phyloP scores from a whole-genome alignment of 2,113 vertebrate genomes.

The Nesogale talazaci region DNA sequence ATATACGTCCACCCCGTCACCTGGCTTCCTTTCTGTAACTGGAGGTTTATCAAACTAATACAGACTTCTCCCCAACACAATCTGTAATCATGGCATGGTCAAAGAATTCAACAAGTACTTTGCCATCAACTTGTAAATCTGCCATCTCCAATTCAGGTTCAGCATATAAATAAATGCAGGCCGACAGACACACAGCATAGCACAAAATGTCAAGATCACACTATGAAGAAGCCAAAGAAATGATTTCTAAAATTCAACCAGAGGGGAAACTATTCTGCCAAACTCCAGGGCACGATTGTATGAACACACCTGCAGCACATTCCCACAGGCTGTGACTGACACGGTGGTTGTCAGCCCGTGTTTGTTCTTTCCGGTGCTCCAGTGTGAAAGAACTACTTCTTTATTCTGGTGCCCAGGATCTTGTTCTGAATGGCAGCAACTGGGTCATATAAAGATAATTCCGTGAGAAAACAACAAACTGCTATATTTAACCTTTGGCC shows the following conservation, averaged over 20 bases:
- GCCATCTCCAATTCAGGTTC: conserved; percentile 26
- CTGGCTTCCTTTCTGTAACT: background rate
- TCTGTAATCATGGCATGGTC: background rate
- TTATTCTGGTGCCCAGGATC: background rate
- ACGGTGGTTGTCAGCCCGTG: background rate
- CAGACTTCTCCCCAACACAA: background rate
- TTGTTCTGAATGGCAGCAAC: background rate
- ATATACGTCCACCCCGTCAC: background rate
- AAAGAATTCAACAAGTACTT: background rate
- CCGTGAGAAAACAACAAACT: background rate
- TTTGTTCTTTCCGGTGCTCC: background rate
- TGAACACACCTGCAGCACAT: conserved; percentile 42
- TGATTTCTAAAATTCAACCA: conserved; percentile 18
- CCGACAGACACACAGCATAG: background rate
- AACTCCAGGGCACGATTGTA: conserved; percentile 25
- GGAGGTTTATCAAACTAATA: background rate
- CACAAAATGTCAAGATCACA: conserved; percentile 37
- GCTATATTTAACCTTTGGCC: background rate
- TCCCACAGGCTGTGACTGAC: conserved; percentile 23
- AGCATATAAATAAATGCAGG: conserved; percentile 30
- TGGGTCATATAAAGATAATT: background rate
- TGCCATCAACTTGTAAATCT: conserved; percentile 11
- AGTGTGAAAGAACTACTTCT: background rate
- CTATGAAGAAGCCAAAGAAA: conserved; percentile 18
- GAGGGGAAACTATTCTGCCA: conserved; percentile 25